Evolutionary conservation across 2,113 vertebrate genomes (phyloP).

Genomic region (Solenodon paradoxus): DNA sequence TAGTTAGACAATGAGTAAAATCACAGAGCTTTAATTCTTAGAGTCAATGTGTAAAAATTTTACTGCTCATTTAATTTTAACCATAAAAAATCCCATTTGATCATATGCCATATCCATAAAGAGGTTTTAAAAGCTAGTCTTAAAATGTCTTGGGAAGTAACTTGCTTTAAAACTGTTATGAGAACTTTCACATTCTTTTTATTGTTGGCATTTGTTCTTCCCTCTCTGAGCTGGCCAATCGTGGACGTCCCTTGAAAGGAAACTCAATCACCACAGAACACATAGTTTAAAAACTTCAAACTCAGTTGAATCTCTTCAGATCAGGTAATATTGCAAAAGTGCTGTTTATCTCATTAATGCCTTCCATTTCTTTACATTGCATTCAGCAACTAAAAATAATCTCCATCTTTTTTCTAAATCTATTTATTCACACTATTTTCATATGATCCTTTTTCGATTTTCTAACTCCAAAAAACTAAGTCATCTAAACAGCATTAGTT

Average conservation of each 20-base stretch:
- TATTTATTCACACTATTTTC: not conserved
- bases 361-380: not conserved
- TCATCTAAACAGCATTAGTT: no score
- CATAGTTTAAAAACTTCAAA: not conserved
- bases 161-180: not conserved
- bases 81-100: not conserved
- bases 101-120: not conserved
- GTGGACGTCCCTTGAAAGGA: not conserved
- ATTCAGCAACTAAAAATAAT: not conserved
- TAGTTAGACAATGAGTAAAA: not conserved
- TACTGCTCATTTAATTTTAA: slow-evolving; percentile 24
- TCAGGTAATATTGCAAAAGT: not conserved
- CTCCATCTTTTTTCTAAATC: not conserved
- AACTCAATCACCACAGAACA: not conserved
- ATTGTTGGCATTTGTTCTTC: not conserved
- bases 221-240: not conserved
- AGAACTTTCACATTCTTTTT: not conserved
- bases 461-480: not conserved
- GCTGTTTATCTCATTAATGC: not conserved
- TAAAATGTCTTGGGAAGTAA: not conserved
- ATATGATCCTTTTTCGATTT: not conserved
- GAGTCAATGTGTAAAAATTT: not conserved
- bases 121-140: not conserved
- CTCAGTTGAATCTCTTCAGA: not conserved
- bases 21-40: not conserved